These are phyloP conservation scores for Oscheius sp. DNA, from an alignment of 2,888 invertebrate genomes.

Conservation along the genomic window DNA sequence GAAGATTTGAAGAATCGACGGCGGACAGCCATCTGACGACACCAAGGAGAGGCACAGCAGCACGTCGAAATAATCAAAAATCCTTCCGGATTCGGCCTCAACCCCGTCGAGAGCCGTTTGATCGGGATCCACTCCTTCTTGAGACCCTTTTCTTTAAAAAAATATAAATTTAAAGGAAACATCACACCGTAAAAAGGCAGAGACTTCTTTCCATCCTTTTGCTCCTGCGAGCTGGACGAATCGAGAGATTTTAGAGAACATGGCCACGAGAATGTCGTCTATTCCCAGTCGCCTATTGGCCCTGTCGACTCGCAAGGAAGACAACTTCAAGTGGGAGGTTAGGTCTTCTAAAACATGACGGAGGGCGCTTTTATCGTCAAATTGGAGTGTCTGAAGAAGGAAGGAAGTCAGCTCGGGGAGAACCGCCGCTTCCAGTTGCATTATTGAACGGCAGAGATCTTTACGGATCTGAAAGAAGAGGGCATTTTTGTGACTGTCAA, in stretches of 20 bases:
- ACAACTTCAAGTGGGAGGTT: neutral
- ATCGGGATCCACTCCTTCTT: neutral
- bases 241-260: slow-evolving; percentile 40
- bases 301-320: neutral
- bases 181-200: slow-evolving; percentile 16
- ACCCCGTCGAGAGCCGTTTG: neutral
- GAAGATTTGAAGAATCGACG: slow-evolving; percentile 3
- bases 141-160: neutral
- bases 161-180: neutral
- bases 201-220: slow-evolving; percentile 42
- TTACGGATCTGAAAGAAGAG: slow-evolving; percentile 30
- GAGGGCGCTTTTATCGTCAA: slow-evolving; percentile 20
- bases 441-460: slow-evolving; percentile 8
- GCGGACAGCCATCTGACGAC: slow-evolving; percentile 26
- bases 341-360: slow-evolving; percentile 2
- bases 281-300: neutral
- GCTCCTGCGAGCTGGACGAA: slow-evolving; percentile 44
- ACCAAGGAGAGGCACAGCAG: slow-evolving; percentile 18
- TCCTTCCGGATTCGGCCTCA: neutral
- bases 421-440: slow-evolving; percentile 24
- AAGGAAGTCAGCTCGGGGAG: slow-evolving; percentile 25
- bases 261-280: slow-evolving; percentile 36
- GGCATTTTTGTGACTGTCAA: no score
- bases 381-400: slow-evolving; percentile 17
- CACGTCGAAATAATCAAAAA: slow-evolving; percentile 32